Evolutionary conservation across 2,888 invertebrate species (phyloP).

Genomic region (Tenthredo distinguenda): DNA sequence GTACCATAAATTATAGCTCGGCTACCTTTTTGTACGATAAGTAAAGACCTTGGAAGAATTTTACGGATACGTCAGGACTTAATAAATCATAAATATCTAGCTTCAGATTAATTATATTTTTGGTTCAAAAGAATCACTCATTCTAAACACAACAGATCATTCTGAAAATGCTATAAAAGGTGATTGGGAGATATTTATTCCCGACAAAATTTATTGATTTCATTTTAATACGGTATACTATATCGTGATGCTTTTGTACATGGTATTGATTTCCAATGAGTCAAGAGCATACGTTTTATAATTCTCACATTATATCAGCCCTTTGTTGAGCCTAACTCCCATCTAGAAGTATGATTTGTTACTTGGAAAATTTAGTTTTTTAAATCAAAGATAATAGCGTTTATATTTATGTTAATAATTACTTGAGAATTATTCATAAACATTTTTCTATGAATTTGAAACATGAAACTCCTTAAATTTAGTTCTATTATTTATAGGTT

Average conservation of each 20-base stretch:
- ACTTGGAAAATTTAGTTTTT: neutral
- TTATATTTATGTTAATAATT: neutral
- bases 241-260: conserved; percentile 1
- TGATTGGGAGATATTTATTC: neutral
- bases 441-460: neutral
- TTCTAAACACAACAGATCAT: neutral
- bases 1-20: conserved; percentile 27
- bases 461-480: neutral
- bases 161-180: neutral
- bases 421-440: neutral
- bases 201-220: neutral
- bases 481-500: neutral
- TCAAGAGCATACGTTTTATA: neutral
- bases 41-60: neutral
- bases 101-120: conserved; percentile 8
- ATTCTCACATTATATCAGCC: neutral
- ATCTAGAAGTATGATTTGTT: neutral
- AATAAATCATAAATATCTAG: neutral
- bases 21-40: neutral
- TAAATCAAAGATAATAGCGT: neutral
- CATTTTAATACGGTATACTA: neutral
- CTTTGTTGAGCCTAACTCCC: neutral
- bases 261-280: conserved; percentile 16
- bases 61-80: neutral
- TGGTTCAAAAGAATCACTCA: neutral